These are phyloP conservation scores for Rhombomys opimus DNA, from an alignment of 2,113 vertebrate genomes.

Conservation along the genomic window DNA sequence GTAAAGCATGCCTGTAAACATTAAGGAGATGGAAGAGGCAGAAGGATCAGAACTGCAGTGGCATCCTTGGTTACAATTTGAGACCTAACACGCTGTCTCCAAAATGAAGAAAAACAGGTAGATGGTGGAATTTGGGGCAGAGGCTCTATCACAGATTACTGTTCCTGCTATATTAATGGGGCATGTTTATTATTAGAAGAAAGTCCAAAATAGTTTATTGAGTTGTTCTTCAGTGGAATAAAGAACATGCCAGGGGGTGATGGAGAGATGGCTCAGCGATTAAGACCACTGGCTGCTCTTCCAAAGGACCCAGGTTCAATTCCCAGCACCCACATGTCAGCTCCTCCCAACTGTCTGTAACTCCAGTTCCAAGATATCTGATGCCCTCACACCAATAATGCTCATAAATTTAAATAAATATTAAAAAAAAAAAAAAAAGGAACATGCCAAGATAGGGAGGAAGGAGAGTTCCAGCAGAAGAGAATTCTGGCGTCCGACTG, in stretches of 20 bases:
- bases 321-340: too few species aligned
- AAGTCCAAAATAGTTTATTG: neutral
- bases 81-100: neutral
- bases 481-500: neutral
- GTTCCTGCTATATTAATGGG: neutral
- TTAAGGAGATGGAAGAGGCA: neutral
- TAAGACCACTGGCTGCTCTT: too few species aligned
- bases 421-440: neutral
- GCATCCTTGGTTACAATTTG: neutral
- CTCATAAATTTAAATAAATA: too few species aligned
- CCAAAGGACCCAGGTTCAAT: too few species aligned
- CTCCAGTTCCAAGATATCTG: too few species aligned
- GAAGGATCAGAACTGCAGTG: neutral
- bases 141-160: neutral
- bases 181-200: neutral
- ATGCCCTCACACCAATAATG: too few species aligned
- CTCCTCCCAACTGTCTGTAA: too few species aligned
- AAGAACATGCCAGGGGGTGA: neutral
- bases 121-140: neutral
- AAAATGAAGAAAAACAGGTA: neutral
- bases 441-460: neutral
- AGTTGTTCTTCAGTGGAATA: neutral
- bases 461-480: neutral
- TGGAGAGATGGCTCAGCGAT: too few species aligned
- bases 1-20: neutral